Conservation (phyloP, 2,797 vertebrate genomes). For the Dallia pectoralis region DNA sequence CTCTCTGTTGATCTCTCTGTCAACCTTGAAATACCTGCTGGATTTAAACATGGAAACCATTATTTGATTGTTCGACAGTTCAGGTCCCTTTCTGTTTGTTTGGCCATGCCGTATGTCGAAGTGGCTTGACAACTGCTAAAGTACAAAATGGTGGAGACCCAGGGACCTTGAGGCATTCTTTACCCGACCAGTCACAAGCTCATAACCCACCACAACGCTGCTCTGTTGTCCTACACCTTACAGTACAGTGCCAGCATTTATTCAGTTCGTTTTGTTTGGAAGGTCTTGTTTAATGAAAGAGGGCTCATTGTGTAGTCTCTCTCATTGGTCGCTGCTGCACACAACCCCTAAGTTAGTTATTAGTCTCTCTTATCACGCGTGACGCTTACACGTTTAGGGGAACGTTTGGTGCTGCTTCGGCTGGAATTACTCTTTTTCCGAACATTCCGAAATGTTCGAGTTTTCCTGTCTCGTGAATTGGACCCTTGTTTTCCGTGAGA, state of each 20-base stretch:
- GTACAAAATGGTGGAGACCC: slow-evolving; percentile 21
- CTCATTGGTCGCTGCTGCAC: no score
- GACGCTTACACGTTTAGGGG: not conserved
- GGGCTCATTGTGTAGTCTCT: not conserved
- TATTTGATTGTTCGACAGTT: slow-evolving; percentile 36
- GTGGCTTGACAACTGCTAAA: slow-evolving; percentile 31
- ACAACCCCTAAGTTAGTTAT: not conserved
- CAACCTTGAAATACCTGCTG: slow-evolving; percentile 54
- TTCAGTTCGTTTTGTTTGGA: not conserved
- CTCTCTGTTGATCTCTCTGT: slow-evolving; percentile 15
- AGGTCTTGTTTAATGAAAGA: no score
- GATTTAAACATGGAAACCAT: slow-evolving; percentile 41
- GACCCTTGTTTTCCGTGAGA: slow-evolving; percentile 5
- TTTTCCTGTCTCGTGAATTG: not conserved
- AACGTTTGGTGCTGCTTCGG: not conserved
- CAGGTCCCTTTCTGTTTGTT: slow-evolving; percentile 61
- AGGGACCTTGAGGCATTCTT: slow-evolving; percentile 45
- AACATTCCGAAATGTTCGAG: not conserved
- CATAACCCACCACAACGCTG: not conserved
- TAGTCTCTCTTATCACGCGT: not conserved
- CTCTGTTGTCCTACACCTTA: not conserved
- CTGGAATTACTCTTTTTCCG: not conserved
- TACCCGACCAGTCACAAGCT: slow-evolving; percentile 23
- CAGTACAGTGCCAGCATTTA: not conserved
- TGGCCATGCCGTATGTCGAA: slow-evolving; percentile 31